Percentiles rank a stretch among this genome's conserved stretches.
These are phyloP conservation scores for Drosophila sordidapex DNA, from an alignment of 2,888 invertebrate species.

Conservation along the genomic window DNA sequence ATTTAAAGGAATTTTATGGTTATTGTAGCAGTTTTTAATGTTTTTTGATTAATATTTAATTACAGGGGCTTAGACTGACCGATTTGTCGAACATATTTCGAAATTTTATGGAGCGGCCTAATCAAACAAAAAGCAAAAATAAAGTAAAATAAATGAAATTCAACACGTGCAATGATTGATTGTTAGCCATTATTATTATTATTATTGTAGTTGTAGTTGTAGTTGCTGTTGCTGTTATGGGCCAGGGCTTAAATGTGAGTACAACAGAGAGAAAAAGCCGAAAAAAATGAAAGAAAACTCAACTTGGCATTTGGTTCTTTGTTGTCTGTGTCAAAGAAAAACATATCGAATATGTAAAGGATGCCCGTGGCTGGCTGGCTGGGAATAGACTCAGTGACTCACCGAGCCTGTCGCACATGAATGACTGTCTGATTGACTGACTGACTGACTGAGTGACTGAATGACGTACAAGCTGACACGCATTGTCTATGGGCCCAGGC, in stretches of 20 bases:
- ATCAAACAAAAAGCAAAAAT: constrained; percentile 46
- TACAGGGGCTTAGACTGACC: constrained; percentile 56
- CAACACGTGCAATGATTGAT: constrained; percentile 78
- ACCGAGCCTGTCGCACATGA: constrained; percentile 47
- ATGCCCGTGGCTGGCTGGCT: constrained; percentile 26
- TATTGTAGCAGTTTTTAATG: constrained; percentile 24
- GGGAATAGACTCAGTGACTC: constrained; percentile 27
- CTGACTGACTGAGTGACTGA: constrained; percentile 43
- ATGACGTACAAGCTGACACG: constrained; percentile 60
- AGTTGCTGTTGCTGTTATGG: constrained; percentile 13
- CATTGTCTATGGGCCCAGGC: constrained; percentile 63
- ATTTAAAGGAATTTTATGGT: constrained; percentile 40
- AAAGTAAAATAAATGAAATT: constrained; percentile 19
- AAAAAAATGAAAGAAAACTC: constrained; percentile 6
- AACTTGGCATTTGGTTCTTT: constrained; percentile 44
- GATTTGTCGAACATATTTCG: constrained; percentile 33
- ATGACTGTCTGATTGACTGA: constrained; percentile 47
- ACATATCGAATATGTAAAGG: constrained; percentile 20
- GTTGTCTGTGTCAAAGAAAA: constrained; percentile 35
- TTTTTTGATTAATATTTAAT: constrained; percentile 61
- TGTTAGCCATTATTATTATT: constrained; percentile 53
- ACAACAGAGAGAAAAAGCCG: neutral
- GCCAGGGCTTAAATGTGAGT: constrained; percentile 31
- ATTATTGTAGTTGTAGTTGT: constrained; percentile 18
- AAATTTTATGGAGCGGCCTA: constrained; percentile 42